Evolutionary conservation across 1,140 invertebrate species (phyloP), one percentile per base, ranked within the genome.

Genomic region (Vanessa tameamea): DNA sequence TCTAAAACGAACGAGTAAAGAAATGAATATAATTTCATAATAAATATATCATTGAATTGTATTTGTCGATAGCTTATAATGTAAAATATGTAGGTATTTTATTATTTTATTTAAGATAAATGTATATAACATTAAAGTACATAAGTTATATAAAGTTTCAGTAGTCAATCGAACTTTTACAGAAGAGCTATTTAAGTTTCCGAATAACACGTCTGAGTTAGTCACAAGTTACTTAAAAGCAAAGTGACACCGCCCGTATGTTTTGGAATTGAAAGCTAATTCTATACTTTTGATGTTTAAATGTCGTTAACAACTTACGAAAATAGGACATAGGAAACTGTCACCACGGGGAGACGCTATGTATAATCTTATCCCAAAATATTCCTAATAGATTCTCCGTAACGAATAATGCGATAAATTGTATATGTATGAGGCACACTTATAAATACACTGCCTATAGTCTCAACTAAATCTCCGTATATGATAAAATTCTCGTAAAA

Each of bases 321-420:
- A 65, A 65, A 72, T 72, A 72, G 63, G 43, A 23, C 48, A 51
- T 64, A 57, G 26, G 43, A 72, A 65, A 57, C 63, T 53, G 26
- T 55, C 16, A 55, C 65, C 26, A 43, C 48, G 51, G 63, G 63
- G 31, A 37, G 43, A 53, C 50, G 15, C 23, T 57, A 57, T 16
- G 63, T 72, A 12, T 26, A 57, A 31, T 57, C 51, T 20, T 16
- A 68, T 68, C 51, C 20, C 37, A 47, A 68, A 68, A 68, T 61
- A 61, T 61, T 67, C 51, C 51, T 20, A 67, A 67, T 55, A 37
- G n/a, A 55, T 31, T 43, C 65, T 67, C 50, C 55, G 37, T 67
- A 67, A 67, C 26, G 50, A 67, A 67, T 48, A 55, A 67, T 14
- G 48, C 63, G 15, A 64, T 47, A 47, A 47, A 43, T 43, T 43